Evolutionary conservation across 2,797 vertebrate species (phyloP), one percentile per base, ranked within the genome.

Genomic region (Molossus alvarezi): DNA sequence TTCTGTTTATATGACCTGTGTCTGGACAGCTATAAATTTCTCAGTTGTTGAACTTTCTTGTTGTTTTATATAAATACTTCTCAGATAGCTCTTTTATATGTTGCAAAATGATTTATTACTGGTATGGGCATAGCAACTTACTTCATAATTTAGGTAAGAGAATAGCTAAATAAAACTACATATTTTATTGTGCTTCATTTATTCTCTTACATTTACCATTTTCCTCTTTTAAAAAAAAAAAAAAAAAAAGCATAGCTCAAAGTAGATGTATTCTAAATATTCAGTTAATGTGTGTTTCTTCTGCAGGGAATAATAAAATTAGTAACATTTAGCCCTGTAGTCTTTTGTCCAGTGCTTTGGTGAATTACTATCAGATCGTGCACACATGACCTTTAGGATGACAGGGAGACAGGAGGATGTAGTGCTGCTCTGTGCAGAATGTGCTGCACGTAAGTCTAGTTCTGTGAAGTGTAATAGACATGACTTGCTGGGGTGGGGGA

Each of bases 311-410:
- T 51, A 76, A 81, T 58, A 53, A 75, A 29, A 84, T 93, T 95
- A 94, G 84, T 93, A 72, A 82, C 80, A 67, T 25, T 75, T 69
- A 75, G 29, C 29, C 3, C 29, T 67, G 11, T 60, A 6, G 15
- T 65, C 65, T 76, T 84, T 71, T 80, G 57, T 93, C 29, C 93
- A 51, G 73, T 64, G 57, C 29, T 55, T 90, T 48, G 18, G 83
- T 48, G 60, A 92, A 62, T 69, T 85, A 73, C 51, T 76, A 77
- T 67, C 94, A 87, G 83, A 95, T 67, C 64, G 95, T 69, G 62
- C 41, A 87, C 15, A 75, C 45, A 60, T 87, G 87, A 82, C 37
- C 75, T 91, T 90, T 62, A 18, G 33, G 11, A 72, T 85, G 71
- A 51, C 13, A 71, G 60, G 37, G 37, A 88, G 55, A 14, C 33